Evolutionary conservation across 2,113 vertebrate genomes (phyloP), one percentile per base, ranked within the genome.

Genomic region (Setophaga coronata): DNA sequence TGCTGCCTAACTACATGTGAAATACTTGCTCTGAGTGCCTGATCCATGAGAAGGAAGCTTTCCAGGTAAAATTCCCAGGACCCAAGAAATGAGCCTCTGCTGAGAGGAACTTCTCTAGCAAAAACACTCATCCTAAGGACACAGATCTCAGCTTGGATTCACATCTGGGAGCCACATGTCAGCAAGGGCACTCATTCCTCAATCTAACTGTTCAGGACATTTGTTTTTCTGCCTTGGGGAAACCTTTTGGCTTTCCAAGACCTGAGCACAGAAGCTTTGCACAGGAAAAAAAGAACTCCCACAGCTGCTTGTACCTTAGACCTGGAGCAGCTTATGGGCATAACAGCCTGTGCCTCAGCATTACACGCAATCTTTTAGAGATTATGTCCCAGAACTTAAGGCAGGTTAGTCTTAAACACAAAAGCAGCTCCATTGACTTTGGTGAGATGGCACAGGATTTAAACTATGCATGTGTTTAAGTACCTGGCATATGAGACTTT

Each of bases 391-490:
- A n/a, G 40, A 36, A 47, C 6, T 74, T 71, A 78, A 81, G 42
- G 47, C 36, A 53, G 33, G 36, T 60, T 87, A 83, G 17, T 42
- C 72, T 84, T 62, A 91, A 81, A 78, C 14, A 71, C 34, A 66
- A 50, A 31, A 66, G 48, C 29, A 60, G 64, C 19, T 92, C 76
- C 43, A 26, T 1, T 40, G 51, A 69, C 33, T 92, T 56, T 4
- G 1, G 56, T 42, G n/a, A 73, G 51, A 77, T 0, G 7, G 60
- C 17, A 60, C 17, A 64, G 72, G 83, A 78, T 72, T 97, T 94
- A 95, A 96, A 66, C 83, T 61, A 24, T 92, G 95, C 34, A 64
- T 91, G 56, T 95, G n/a, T 94, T 96, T 91, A 95, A 95, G 91
- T 40, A 94, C 77, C 89, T 91, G 56, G 43, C 51, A 51, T 51